Evolutionary conservation across 2,113 vertebrate species (phyloP).

Genomic region (Vulpes ferrilata): DNA sequence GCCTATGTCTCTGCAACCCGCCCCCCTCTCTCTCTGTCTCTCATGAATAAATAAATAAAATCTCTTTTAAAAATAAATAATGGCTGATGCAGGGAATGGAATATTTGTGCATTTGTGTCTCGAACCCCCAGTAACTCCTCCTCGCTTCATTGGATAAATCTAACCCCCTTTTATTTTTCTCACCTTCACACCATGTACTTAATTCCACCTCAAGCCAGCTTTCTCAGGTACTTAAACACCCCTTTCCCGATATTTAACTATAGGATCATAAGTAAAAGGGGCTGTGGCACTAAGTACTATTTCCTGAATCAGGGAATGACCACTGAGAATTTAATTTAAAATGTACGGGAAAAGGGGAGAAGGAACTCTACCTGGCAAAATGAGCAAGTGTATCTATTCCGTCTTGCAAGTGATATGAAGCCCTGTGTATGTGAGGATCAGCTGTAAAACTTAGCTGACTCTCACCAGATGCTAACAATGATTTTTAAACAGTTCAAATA

Average conservation of each 20-base stretch:
- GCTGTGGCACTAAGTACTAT: neutral
- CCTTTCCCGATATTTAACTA: constrained; percentile 41
- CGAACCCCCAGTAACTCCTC: neutral
- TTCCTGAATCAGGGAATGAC: constrained; percentile 53
- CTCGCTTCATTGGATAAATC: neutral
- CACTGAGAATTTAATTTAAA: constrained; percentile 56
- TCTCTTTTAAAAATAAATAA: neutral
- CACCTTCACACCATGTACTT: neutral
- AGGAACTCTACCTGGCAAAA: constrained; percentile 57
- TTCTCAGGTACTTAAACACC: neutral
- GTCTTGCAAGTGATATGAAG: constrained; percentile 32
- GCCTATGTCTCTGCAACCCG: too few relatives aligned
- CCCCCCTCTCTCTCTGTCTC: too few relatives aligned
- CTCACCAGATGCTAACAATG: constrained; percentile 69
- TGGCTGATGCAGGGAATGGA: neutral
- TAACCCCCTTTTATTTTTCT: constrained; percentile 15
- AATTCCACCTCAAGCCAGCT: neutral
- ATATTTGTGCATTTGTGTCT: neutral
- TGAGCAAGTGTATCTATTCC: constrained; percentile 44
- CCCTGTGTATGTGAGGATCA: constrained; percentile 18
- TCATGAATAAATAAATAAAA: too few relatives aligned
- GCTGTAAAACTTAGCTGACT: constrained; percentile 62
- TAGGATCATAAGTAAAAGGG: constrained; percentile 2
- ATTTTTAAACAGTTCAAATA: constrained; percentile 75
- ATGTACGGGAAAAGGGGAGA: constrained; percentile 42